A percentile compares a stretch with the other conserved stretches of the same genome.
phyloP scores from a whole-genome alignment of 2,797 vertebrate genomes.

The Melanotaenia nigrans region DNA sequence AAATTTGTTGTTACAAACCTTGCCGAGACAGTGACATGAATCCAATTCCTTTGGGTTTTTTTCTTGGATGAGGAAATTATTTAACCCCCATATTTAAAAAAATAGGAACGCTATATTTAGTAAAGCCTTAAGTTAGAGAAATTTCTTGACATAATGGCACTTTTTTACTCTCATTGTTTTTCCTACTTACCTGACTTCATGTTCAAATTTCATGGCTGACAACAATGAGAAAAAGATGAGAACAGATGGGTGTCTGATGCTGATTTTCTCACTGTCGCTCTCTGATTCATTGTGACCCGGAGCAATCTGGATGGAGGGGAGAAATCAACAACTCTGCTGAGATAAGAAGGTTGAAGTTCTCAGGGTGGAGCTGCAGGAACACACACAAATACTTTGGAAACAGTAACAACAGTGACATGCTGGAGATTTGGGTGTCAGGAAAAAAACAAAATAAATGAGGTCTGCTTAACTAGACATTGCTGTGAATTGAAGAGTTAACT shows the following conservation, averaged over 20 bases:
- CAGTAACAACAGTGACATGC: conserved; percentile 2
- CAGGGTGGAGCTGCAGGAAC: conserved; percentile 26
- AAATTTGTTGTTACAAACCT: conserved; percentile 36
- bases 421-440: not conserved
- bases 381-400: conserved; percentile 30
- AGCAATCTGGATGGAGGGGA: conserved; percentile 30
- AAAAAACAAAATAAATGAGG: conserved; percentile 26
- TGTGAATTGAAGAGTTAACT: conserved; percentile 19
- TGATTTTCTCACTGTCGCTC: conserved; percentile 24
- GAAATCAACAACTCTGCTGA: conserved; percentile 16
- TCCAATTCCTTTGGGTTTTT: conserved; percentile 14
- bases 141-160: not conserved
- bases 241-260: conserved; percentile 40
- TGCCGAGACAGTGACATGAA: conserved; percentile 14
- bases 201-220: conserved; percentile 36
- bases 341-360: conserved; percentile 18
- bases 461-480: conserved; percentile 36
- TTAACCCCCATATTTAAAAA: conserved; percentile 3
- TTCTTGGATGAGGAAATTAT: conserved; percentile 13
- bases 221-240: conserved; percentile 35
- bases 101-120: not conserved
- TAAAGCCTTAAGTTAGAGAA: conserved; percentile 1
- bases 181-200: conserved; percentile 29
- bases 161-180: conserved; percentile 7
- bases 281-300: conserved; percentile 54